These are phyloP conservation scores for Chionoecetes opilio DNA, from an alignment of 1,140 invertebrate genomes.

Conservation along the genomic window DNA sequence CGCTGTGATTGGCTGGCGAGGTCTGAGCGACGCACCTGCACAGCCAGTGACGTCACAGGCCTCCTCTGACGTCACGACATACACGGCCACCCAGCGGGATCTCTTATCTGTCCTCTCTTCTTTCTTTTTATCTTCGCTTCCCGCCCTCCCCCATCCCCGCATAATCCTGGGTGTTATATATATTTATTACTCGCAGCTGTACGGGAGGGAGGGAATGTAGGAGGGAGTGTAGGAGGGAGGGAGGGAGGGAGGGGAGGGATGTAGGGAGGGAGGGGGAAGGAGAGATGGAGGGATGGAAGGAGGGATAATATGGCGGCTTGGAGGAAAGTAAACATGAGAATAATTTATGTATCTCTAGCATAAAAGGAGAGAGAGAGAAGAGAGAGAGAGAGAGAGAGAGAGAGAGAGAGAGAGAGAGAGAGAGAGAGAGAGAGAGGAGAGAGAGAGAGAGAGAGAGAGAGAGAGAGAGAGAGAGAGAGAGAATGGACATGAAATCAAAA, in stretches of 20 bases:
- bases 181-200: constrained; percentile 47
- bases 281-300: no score
- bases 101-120: not conserved
- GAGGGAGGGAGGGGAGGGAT: not conserved
- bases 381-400: constrained; percentile 55
- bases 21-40: not conserved
- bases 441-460: constrained; percentile 44
- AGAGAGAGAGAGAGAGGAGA: constrained; percentile 35
- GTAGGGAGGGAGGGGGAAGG: not conserved
- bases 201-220: constrained; percentile 38
- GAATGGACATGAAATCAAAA: not conserved
- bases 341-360: not conserved
- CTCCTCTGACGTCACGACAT: not conserved
- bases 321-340: constrained; percentile 5
- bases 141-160: not conserved
- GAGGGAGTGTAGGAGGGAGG: not conserved
- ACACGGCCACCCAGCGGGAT: not conserved
- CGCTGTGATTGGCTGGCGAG: not conserved
- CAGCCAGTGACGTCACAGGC: not conserved
- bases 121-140: not conserved
- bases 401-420: constrained; percentile 55
- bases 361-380: not conserved
- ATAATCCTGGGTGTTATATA: constrained; percentile 57
- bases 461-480: constrained; percentile 52
- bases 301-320: no score